These are phyloP conservation scores for Apeltes quadracus DNA, from an alignment of 2,113 vertebrate genomes.

Conservation along the genomic window DNA sequence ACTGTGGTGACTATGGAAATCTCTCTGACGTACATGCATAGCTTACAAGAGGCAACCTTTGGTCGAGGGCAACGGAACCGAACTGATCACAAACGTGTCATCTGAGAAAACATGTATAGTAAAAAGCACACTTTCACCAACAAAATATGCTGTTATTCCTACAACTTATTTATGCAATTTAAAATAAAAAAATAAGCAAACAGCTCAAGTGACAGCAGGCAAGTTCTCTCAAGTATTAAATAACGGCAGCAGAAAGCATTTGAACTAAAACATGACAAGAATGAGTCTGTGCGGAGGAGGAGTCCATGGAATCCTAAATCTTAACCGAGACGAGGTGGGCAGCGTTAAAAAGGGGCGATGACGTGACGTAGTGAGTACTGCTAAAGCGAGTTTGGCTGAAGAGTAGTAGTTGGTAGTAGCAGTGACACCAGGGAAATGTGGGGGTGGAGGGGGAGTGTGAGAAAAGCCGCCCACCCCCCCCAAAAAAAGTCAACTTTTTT, in stretches of 20 bases:
- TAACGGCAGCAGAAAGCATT: conserved; percentile 58
- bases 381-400: conserved; percentile 66
- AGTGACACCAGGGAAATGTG: conserved; percentile 69
- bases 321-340: conserved; percentile 49
- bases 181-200: conserved; percentile 56
- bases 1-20: conserved; percentile 47
- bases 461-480: too few species aligned
- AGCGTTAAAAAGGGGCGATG: conserved; percentile 72
- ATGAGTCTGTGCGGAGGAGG: conserved; percentile 70
- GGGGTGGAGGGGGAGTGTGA: conserved; percentile 70
- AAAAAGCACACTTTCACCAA: conserved; percentile 55
- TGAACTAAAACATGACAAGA: conserved; percentile 61
- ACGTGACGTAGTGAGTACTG: conserved; percentile 67
- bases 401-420: conserved; percentile 73
- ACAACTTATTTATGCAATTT: conserved; percentile 45
- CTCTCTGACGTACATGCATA: conserved; percentile 69
- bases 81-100: conserved; percentile 44
- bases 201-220: conserved; percentile 39
- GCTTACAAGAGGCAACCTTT: conserved; percentile 76
- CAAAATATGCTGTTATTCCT: conserved; percentile 41
- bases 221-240: conserved; percentile 58
- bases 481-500: too few species aligned
- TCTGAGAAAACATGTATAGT: conserved; percentile 38
- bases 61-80: conserved; percentile 57
- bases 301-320: conserved; percentile 47